These are phyloP conservation scores for Patiria pectinifera DNA, from an alignment of 53 echinoderm and acorn worm genomes.

Conservation along the genomic window DNA sequence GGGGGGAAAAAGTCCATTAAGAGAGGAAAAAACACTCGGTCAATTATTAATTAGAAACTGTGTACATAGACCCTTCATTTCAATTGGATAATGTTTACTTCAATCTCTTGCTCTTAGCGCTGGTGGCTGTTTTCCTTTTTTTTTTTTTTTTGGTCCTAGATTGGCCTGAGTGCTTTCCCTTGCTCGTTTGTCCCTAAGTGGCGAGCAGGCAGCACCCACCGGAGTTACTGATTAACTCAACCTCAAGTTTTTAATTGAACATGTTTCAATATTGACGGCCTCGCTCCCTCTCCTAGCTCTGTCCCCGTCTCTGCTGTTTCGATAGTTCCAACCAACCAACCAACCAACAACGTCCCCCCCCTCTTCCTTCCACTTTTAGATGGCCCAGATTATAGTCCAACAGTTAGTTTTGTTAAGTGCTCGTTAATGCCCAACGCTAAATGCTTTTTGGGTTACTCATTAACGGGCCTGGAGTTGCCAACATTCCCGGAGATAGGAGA, in stretches of 20 bases:
- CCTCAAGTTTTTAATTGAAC: constrained; percentile 54
- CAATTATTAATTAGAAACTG: constrained; percentile 62
- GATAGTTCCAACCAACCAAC: neutral
- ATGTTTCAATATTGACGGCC: constrained; percentile 58
- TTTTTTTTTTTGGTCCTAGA: neutral
- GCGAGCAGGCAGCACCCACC: constrained; percentile 13
- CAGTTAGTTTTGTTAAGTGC: constrained; percentile 67
- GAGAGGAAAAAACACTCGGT: constrained; percentile 16
- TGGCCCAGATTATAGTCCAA: constrained; percentile 36
- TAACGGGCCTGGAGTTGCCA: constrained; percentile 27
- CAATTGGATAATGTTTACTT: constrained; percentile 65
- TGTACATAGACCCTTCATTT: constrained; percentile 45
- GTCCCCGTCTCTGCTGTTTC: neutral
- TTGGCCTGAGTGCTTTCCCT: constrained; percentile 55
- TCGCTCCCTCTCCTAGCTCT: neutral
- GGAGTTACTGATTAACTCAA: constrained; percentile 46
- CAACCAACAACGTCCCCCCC: neutral
- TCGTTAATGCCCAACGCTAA: constrained; percentile 43
- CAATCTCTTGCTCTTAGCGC: constrained; percentile 17
- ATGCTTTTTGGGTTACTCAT: constrained; percentile 57
- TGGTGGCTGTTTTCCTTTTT: constrained; percentile 1
- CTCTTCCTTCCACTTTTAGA: neutral
- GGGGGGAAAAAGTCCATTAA: neutral
- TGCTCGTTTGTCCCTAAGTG: constrained; percentile 51
- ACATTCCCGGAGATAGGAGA: constrained; percentile 22